phyloP scores from a whole-genome alignment of 1,140 invertebrate species.

The Brachionus rotundiformis region DNA sequence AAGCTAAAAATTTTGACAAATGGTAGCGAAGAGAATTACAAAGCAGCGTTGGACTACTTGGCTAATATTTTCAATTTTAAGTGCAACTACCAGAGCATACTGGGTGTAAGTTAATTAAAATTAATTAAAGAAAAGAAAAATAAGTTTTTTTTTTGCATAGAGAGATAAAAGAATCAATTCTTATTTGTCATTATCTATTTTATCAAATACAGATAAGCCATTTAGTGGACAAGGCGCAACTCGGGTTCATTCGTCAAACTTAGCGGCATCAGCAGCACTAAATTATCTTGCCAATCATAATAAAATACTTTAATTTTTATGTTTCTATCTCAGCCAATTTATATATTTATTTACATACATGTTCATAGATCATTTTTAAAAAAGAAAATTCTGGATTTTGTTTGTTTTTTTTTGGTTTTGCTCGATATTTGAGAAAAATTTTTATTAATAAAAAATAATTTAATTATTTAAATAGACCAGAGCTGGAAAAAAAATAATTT shows the following conservation, averaged over 20 bases:
- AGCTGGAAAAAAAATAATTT: no score
- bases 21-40: constrained; percentile 8
- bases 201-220: constrained; percentile 8
- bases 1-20: constrained; percentile 18
- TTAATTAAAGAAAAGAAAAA: neutral
- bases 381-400: neutral
- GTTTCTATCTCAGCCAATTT: neutral
- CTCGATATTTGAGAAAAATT: constrained; percentile 1
- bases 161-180: constrained; percentile 8
- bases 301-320: neutral
- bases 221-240: constrained; percentile 40
- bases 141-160: neutral
- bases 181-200: constrained; percentile 23
- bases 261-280: neutral
- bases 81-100: constrained; percentile 27
- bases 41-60: constrained; percentile 16
- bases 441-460: no score
- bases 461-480: no score
- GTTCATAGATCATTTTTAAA: neutral
- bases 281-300: neutral
- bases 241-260: neutral
- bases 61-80: constrained; percentile 20
- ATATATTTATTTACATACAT: neutral
- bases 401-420: neutral
- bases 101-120: constrained; percentile 12